Evolutionary conservation across 2,888 invertebrate species (phyloP).

Genomic region (Orgyia antiqua): DNA sequence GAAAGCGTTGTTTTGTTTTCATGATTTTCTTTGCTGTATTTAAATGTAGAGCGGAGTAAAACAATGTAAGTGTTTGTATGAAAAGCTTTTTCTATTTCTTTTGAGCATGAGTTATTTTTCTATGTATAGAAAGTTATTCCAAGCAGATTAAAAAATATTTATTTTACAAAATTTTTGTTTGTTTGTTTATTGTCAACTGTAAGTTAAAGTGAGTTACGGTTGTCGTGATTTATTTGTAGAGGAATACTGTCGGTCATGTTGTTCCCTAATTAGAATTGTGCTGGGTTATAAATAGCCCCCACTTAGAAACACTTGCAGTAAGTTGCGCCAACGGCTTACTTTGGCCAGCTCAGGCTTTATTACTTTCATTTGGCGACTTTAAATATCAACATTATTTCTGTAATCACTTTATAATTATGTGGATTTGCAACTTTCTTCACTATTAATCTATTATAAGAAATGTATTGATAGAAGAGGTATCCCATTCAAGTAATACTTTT

Average conservation of each 20-base stretch:
- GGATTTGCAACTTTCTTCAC: too few species aligned
- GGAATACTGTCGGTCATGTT: conserved; percentile 45
- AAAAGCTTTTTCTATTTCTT: conserved; percentile 12
- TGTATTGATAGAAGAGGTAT: too few species aligned
- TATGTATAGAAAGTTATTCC: too few species aligned
- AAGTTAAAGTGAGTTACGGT: conserved; percentile 15
- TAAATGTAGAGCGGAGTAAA: conserved; percentile 50
- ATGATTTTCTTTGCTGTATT: conserved; percentile 55
- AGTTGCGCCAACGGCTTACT: conserved; percentile 42
- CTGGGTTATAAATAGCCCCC: conserved; percentile 58
- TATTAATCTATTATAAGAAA: too few species aligned
- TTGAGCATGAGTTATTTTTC: conserved; percentile 8
- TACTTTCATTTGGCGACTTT: conserved; percentile 7
- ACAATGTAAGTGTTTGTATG: conserved; percentile 52
- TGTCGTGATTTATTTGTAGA: conserved; percentile 51
- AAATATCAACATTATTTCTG: neutral
- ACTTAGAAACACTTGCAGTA: conserved; percentile 57
- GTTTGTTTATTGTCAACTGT: conserved; percentile 5
- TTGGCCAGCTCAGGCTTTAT: conserved; percentile 6
- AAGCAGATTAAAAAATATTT: neutral
- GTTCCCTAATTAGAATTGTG: conserved; percentile 57
- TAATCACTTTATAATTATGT: too few species aligned
- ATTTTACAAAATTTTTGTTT: neutral
- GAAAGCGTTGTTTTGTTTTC: conserved; percentile 64
- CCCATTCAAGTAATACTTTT: too few species aligned